These are phyloP conservation scores for Drosophila macrothrix DNA, from an alignment of 2,888 invertebrate species.

Conservation along the genomic window DNA sequence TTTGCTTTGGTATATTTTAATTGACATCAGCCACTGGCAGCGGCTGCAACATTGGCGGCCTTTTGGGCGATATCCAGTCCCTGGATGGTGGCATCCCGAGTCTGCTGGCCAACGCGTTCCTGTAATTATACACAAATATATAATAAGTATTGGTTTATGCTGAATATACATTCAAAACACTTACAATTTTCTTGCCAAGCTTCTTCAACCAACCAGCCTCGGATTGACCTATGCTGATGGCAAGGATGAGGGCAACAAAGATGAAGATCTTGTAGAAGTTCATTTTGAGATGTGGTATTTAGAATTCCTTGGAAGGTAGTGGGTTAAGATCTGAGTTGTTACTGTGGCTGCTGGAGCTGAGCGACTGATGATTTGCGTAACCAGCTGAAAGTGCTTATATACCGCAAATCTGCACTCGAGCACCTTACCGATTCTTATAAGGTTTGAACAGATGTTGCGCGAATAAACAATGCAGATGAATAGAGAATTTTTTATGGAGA, in stretches of 20 bases:
- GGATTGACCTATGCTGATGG: slow-evolving; percentile 70
- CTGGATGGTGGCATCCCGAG: slow-evolving; percentile 64
- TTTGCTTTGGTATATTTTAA: rapidly evolving
- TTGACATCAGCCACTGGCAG: no score
- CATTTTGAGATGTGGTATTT: slow-evolving; percentile 39
- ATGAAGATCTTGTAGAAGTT: slow-evolving; percentile 71
- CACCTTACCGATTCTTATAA: slow-evolving; percentile 23
- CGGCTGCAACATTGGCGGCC: no score
- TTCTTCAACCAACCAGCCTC: slow-evolving; percentile 81
- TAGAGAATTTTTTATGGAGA: slow-evolving; percentile 30
- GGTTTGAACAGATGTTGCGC: not conserved
- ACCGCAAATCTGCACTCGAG: not conserved
- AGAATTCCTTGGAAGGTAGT: slow-evolving; percentile 11
- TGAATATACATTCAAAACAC: slow-evolving; percentile 11
- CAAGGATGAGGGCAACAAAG: slow-evolving; percentile 68
- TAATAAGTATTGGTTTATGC: not conserved
- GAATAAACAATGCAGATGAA: not conserved
- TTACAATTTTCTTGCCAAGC: slow-evolving; percentile 79
- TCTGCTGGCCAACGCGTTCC: slow-evolving; percentile 75
- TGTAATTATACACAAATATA: slow-evolving; percentile 5
- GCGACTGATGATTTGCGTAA: slow-evolving; percentile 39
- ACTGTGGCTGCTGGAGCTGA: slow-evolving; percentile 27
- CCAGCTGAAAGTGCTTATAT: slow-evolving; percentile 45
- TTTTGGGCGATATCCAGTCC: slow-evolving; percentile 68
- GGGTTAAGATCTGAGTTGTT: slow-evolving; percentile 7